Base-by-base conservation (phyloP, 2,888 invertebrate species). In the Drosophila demipolita region DNA sequence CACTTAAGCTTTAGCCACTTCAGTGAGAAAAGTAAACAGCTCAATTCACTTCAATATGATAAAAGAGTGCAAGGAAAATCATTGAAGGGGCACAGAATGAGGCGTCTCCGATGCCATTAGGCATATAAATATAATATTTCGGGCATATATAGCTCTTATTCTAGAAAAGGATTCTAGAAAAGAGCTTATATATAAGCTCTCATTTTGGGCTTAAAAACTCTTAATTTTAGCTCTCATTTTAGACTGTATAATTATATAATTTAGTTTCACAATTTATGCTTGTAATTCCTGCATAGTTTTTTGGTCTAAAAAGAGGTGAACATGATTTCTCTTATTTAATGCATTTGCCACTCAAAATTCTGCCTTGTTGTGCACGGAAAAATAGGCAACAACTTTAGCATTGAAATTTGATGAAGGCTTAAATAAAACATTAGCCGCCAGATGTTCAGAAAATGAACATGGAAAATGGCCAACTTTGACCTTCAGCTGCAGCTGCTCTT, bases 1-100 rank as follows among this genome's bases (percentile, higher is more conserved):
- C 73, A 45, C 26, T 58, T n/a, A 57, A 53, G 17, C 26, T 33
- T 29, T 9, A 33, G 36, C 45, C 66, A 53, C 26, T 48, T 36
- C 20, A 45, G 38, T 61, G 55, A 26, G 45, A 57, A 9, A 38
- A 20, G 8, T 4, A 45, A 45, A 57, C 40, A 36, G 33, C 59
- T 52, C 26, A 60, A 12, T 45, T 45, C 4, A 8, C 45, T 23
- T 12, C 15, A 23, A 23, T 45, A 8, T 4, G 15, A 8, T 23
- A 8, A 2, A 1, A 4, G n/a, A 40, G 36, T 3, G 36, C 15
- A 36, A 0, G 15, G 6, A 35, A n/a, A 15, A 20, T 45, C 20
- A 45, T 23, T 45, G 8, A 45, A 8, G 45, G 5, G 9, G n/a
- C 40, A n/a, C 1, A 40, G n/a, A n/a, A 9, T n/a, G 8, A 23